Evolutionary conservation across 1,140 invertebrate genomes (phyloP).

Genomic region (Propsilocerus akamusi): DNA sequence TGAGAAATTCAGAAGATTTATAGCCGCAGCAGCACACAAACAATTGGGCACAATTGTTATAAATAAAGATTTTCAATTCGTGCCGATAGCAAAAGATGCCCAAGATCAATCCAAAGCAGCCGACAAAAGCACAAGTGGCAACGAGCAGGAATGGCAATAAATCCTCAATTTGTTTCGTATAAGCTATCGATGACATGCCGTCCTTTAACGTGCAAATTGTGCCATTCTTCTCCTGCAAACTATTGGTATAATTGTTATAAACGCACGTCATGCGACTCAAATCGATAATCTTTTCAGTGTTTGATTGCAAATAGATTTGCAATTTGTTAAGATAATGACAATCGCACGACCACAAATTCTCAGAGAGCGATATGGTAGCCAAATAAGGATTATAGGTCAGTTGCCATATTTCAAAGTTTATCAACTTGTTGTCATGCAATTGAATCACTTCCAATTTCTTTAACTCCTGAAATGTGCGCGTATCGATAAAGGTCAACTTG

Average conservation of each 20-base stretch:
- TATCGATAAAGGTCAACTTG: conserved; percentile 62
- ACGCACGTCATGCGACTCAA: conserved; percentile 44
- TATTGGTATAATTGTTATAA: conserved; percentile 42
- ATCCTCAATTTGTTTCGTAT: conserved; percentile 57
- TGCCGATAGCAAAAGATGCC: conserved; percentile 62
- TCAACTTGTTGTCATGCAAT: conserved; percentile 67
- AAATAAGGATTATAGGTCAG: conserved; percentile 55
- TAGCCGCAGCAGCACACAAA: conserved; percentile 44
- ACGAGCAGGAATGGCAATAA: conserved; percentile 57
- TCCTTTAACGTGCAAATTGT: conserved; percentile 43
- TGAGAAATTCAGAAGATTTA: conserved; percentile 48
- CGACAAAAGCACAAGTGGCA: conserved; percentile 50
- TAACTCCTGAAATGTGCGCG: conserved; percentile 64
- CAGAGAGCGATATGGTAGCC: conserved; percentile 55
- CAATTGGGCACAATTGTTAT: conserved; percentile 59
- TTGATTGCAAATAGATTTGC: conserved; percentile 52
- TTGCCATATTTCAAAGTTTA: conserved; percentile 60
- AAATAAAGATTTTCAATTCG: conserved; percentile 69
- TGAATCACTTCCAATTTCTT: conserved; percentile 64
- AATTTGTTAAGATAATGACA: conserved; percentile 63
- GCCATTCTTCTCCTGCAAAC: conserved; percentile 44
- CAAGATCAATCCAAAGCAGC: conserved; percentile 48
- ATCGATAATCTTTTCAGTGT: conserved; percentile 53
- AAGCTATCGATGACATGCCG: conserved; percentile 46
- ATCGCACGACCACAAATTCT: conserved; percentile 80